Evolutionary conservation across 2,113 vertebrate species (phyloP).

Genomic region (Phylloscopus whistleri): DNA sequence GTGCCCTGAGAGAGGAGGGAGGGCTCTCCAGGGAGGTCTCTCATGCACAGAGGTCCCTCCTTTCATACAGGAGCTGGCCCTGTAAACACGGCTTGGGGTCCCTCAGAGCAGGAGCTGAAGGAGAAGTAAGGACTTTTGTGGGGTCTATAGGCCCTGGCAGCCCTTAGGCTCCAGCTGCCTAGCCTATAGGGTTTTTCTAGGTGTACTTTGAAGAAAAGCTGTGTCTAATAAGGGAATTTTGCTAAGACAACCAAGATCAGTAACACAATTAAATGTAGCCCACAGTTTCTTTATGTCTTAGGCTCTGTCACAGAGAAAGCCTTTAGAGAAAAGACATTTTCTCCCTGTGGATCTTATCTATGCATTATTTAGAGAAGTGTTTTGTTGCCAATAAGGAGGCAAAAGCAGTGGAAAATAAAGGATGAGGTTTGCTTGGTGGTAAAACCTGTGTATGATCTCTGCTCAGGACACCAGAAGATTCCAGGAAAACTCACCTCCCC

Average conservation of each 20-base stretch:
- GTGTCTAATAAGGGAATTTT: background rate
- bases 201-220: background rate
- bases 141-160: background rate
- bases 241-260: background rate
- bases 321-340: background rate
- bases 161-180: background rate
- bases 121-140: background rate
- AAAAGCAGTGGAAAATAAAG: background rate
- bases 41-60: background rate
- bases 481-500: background rate
- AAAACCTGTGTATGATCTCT: background rate
- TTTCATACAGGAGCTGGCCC: background rate
- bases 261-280: background rate
- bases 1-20: fast-evolving
- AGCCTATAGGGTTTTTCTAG: background rate
- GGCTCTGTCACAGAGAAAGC: background rate
- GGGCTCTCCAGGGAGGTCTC: background rate
- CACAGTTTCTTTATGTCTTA: background rate
- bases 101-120: background rate
- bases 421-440: background rate
- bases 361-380: background rate
- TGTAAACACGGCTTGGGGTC: fast-evolving
- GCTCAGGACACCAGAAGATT: background rate
- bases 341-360: background rate
- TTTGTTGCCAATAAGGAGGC: background rate